Evolutionary conservation across 2,888 invertebrate genomes (phyloP).

Genomic region (Mesorhabditis belari): DNA sequence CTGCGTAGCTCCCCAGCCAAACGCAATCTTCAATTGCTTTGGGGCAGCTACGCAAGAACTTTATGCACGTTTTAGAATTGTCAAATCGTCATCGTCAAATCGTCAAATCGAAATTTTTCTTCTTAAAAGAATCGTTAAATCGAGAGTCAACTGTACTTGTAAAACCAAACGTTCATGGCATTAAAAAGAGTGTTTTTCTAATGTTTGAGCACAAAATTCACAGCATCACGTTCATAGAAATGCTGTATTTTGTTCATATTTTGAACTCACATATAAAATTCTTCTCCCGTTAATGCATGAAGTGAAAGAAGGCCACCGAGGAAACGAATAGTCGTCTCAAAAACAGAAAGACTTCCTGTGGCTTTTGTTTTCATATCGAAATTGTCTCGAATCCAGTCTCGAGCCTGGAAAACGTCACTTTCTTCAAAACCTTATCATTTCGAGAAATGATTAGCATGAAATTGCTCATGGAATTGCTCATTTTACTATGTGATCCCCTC

Average conservation of each 20-base stretch:
- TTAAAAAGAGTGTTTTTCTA: not conserved
- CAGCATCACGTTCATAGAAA: slow-evolving; percentile 1
- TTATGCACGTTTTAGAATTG: too few relatives aligned
- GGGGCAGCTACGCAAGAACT: too few relatives aligned
- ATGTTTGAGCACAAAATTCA: not conserved
- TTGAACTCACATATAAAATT: slow-evolving; percentile 56
- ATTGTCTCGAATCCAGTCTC: slow-evolving; percentile 64
- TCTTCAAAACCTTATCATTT: not conserved
- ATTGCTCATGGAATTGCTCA: not conserved
- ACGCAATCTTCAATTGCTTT: too few relatives aligned
- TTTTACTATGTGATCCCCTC: too few relatives aligned
- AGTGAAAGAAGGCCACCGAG: slow-evolving; percentile 86
- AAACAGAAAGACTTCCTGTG: slow-evolving; percentile 83
- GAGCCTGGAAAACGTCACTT: slow-evolving; percentile 62
- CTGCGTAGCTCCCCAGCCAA: too few relatives aligned
- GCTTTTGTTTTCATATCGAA: slow-evolving; percentile 41
- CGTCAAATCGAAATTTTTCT: too few relatives aligned
- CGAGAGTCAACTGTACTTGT: too few relatives aligned
- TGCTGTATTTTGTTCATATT: too few relatives aligned
- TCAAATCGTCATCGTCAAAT: too few relatives aligned
- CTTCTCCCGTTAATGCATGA: slow-evolving; percentile 87
- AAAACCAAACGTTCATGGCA: too few relatives aligned
- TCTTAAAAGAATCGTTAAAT: too few relatives aligned
- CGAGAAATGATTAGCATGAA: not conserved
- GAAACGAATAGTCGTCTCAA: slow-evolving; percentile 95